Evolutionary conservation across 2,113 vertebrate genomes (phyloP).

Genomic region (Notarius lentiginosus): DNA sequence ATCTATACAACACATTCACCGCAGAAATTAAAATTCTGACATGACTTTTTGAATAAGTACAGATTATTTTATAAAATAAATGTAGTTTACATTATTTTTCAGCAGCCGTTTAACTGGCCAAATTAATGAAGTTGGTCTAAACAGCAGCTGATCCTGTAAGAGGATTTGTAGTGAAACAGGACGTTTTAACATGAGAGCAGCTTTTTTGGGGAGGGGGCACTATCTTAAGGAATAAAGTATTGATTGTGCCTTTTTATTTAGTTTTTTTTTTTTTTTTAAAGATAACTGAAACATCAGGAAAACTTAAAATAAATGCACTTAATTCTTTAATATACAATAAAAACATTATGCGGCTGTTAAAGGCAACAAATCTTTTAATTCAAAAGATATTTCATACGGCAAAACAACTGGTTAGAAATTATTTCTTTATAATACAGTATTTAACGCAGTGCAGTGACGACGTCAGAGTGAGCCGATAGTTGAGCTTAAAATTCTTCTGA

Average conservation of each 20-base stretch:
- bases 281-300: too few relatives aligned
- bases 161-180: background rate
- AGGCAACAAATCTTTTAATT: too few relatives aligned
- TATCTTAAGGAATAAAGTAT: background rate
- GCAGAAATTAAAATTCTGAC: slow-evolving; percentile 2
- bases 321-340: too few relatives aligned
- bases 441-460: slow-evolving; percentile 33
- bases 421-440: slow-evolving; percentile 5
- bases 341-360: background rate
- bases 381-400: background rate
- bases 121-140: background rate
- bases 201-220: background rate
- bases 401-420: background rate
- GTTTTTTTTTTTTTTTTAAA: too few relatives aligned
- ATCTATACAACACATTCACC: background rate
- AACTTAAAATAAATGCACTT: too few relatives aligned
- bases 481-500: slow-evolving; percentile 2
- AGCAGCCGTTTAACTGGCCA: slow-evolving; percentile 14
- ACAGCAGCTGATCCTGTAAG: background rate
- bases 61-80: background rate
- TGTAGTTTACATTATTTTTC: background rate
- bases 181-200: slow-evolving; percentile 6
- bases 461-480: background rate
- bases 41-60: background rate
- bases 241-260: background rate